Evolutionary conservation across 2,113 vertebrate genomes (phyloP).

Genomic region (Sakesphorus luctuosus): DNA sequence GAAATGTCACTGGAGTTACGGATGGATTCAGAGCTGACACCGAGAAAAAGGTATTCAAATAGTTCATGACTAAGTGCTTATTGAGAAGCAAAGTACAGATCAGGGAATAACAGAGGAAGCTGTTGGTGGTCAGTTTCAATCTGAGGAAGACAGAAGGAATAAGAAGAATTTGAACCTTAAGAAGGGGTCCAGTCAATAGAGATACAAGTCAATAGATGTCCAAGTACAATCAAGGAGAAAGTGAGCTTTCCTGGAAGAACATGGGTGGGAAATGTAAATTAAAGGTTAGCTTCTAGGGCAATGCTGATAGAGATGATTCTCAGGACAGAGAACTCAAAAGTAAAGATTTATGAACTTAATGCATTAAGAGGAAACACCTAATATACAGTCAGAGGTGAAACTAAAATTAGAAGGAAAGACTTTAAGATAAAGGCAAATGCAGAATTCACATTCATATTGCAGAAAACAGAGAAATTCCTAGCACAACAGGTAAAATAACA

Average conservation of each 20-base stretch:
- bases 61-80: constrained; percentile 30
- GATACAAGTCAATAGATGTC: not conserved
- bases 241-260: not conserved
- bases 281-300: not conserved
- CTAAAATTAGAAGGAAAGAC: not conserved
- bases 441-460: not conserved
- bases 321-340: not conserved
- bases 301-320: not conserved
- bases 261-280: not conserved
- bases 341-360: not conserved
- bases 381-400: not conserved
- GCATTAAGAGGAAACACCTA: not conserved
- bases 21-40: constrained; percentile 23
- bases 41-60: constrained; percentile 16
- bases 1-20: constrained; percentile 9
- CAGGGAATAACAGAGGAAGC: not conserved
- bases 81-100: not conserved
- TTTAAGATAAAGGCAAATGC: not conserved
- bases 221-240: constrained; percentile 25
- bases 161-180: not conserved
- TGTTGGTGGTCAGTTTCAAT: constrained; percentile 47
- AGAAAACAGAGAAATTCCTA: not conserved
- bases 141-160: not conserved
- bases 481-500: not conserved
- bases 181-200: not conserved